phyloP scores from a whole-genome alignment of 30 jellyfish, hydroid and myxozoan genomes.

The Catostylus mosaicus region DNA sequence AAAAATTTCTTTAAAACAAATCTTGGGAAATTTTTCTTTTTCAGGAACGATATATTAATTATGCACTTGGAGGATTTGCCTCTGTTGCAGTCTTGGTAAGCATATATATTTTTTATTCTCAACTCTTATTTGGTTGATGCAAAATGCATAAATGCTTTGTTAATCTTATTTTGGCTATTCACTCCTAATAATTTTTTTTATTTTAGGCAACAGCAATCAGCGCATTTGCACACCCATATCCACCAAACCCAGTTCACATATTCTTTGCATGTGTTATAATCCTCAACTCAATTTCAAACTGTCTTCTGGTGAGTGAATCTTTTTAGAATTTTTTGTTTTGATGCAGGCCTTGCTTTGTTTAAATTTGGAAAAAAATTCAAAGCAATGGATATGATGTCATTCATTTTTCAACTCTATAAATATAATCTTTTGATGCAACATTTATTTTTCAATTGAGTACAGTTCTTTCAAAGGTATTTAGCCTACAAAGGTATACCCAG shows the following conservation, averaged over 20 bases:
- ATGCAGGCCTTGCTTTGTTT: no score
- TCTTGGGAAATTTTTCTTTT: no score
- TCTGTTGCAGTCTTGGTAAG: constrained; percentile 86
- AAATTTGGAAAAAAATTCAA: no score
- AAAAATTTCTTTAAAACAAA: no score
- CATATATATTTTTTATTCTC: background rate
- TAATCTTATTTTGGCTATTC: no score
- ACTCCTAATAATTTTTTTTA: background rate
- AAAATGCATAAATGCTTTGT: background rate
- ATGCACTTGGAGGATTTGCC: constrained; percentile 84
- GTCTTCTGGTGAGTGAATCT: constrained; percentile 87
- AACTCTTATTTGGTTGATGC: background rate
- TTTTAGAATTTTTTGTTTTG: no score
- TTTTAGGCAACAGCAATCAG: constrained; percentile 88
- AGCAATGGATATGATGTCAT: no score
- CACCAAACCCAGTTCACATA: constrained; percentile 79
- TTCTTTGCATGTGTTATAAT: constrained; percentile 83
- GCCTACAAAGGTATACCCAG: no score
- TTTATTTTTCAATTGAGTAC: no score
- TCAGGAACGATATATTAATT: constrained; percentile 85
- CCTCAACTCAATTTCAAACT: constrained; percentile 82
- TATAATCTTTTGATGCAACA: no score
- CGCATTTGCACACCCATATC: constrained; percentile 79
- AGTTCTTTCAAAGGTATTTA: no score
- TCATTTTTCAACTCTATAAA: no score